phyloP scores from a whole-genome alignment of 2,113 vertebrate species.

The Peromyscus leucopus region DNA sequence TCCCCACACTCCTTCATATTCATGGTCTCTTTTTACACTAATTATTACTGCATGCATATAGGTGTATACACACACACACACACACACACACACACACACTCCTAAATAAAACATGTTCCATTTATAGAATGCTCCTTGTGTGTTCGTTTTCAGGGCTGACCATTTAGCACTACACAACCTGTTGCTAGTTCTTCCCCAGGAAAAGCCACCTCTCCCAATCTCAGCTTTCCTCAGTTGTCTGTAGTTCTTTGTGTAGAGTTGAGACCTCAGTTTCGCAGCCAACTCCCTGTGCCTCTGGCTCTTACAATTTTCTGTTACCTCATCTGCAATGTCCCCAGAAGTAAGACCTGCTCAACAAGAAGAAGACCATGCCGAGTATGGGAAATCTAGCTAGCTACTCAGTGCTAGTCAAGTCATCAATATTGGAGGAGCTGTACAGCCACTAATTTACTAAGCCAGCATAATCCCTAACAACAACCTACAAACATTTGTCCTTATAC shows the following conservation, averaged over 20 bases:
- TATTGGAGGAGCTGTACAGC: too few relatives aligned
- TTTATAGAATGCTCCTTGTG: not conserved
- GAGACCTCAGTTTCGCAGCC: not conserved
- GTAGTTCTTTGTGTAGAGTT: not conserved
- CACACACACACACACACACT: too few relatives aligned
- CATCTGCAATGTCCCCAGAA: not conserved
- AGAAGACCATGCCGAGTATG: not conserved
- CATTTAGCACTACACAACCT: not conserved
- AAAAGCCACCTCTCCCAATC: not conserved
- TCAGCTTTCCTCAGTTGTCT: not conserved
- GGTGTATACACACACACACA: not conserved
- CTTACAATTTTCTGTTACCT: not conserved
- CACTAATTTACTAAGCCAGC: not conserved
- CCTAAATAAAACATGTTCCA: not conserved
- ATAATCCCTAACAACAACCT: not conserved
- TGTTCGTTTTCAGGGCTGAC: not conserved
- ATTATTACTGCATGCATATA: not conserved
- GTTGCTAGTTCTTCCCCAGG: not conserved
- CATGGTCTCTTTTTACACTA: not conserved
- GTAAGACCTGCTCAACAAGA: not conserved
- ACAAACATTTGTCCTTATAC: not conserved
- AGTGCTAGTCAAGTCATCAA: too few relatives aligned
- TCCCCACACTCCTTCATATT: not conserved
- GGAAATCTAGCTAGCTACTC: not conserved
- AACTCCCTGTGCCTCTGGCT: not conserved